Conservation (phyloP, 1,140 invertebrate genomes). For the Pomacea maculata region DNA sequence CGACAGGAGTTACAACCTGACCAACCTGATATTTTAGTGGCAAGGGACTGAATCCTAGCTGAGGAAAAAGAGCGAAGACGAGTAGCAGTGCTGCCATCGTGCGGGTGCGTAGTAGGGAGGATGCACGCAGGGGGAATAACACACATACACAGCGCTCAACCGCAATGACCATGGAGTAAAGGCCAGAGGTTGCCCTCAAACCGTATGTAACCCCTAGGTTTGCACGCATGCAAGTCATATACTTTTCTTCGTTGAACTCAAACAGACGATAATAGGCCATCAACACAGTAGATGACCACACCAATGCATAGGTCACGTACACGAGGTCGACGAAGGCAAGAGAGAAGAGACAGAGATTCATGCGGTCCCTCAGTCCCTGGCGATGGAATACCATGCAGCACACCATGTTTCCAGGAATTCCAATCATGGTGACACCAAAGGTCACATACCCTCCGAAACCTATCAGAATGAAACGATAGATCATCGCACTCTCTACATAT, state of each 20-base stretch:
- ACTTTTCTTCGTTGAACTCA: not conserved
- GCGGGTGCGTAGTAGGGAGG: not conserved
- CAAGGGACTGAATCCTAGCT: not conserved
- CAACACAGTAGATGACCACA: not conserved
- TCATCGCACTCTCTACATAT: too few species aligned
- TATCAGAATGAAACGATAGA: too few species aligned
- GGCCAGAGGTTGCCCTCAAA: not conserved
- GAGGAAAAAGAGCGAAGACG: not conserved
- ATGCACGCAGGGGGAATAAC: not conserved
- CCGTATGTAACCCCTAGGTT: not conserved
- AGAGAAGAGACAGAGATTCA: constrained; percentile 9
- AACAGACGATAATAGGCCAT: not conserved
- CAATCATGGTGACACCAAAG: not conserved
- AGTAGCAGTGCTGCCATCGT: not conserved
- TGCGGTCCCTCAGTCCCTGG: not conserved
- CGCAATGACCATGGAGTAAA: not conserved
- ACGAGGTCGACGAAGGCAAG: not conserved
- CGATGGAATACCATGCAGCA: not conserved
- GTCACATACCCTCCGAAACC: too few species aligned
- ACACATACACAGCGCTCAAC: constrained; percentile 3
- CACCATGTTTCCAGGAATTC: constrained; percentile 4
- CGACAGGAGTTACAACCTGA: not conserved
- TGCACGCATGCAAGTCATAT: not conserved
- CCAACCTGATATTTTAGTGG: not conserved
- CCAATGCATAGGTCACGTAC: not conserved